phyloP scores from a whole-genome alignment of 1,140 invertebrate species.

The Ruditapes philippinarum region DNA sequence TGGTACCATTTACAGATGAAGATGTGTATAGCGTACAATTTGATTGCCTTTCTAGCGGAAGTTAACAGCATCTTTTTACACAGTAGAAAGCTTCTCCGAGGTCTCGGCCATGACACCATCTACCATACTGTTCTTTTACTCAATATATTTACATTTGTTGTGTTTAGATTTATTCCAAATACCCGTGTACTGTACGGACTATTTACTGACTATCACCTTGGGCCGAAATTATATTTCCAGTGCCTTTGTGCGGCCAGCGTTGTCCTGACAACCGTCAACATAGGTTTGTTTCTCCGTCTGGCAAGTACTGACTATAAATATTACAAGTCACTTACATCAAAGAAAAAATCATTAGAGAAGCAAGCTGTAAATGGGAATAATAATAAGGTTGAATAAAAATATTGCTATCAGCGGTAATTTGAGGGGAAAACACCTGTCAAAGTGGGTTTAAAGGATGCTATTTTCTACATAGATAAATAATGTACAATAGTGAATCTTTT shows the following conservation, averaged over 20 bases:
- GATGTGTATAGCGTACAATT: conserved; percentile 76
- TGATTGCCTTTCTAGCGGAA: conserved; percentile 81
- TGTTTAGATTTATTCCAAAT: not conserved
- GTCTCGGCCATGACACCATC: not conserved
- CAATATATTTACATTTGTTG: not conserved
- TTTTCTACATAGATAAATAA: too few species aligned
- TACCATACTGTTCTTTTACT: not conserved
- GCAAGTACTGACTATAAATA: not conserved
- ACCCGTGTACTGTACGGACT: not conserved
- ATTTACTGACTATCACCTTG: not conserved
- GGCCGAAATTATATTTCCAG: not conserved
- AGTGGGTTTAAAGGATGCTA: too few species aligned
- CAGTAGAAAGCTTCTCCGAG: conserved; percentile 75
- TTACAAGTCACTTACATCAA: conserved; percentile 19
- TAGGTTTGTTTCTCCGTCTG: not conserved
- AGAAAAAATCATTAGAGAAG: too few species aligned
- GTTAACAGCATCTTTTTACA: conserved; percentile 84
- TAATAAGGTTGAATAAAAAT: too few species aligned
- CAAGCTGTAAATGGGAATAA: too few species aligned
- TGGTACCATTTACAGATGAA: not conserved
- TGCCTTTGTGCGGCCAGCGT: not conserved
- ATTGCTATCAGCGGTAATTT: too few species aligned
- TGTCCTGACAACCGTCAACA: not conserved
- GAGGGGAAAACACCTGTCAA: too few species aligned
- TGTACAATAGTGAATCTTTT: too few species aligned